Conservation (phyloP, 2,888 invertebrate genomes). For the Drosophila macrospina region DNA sequence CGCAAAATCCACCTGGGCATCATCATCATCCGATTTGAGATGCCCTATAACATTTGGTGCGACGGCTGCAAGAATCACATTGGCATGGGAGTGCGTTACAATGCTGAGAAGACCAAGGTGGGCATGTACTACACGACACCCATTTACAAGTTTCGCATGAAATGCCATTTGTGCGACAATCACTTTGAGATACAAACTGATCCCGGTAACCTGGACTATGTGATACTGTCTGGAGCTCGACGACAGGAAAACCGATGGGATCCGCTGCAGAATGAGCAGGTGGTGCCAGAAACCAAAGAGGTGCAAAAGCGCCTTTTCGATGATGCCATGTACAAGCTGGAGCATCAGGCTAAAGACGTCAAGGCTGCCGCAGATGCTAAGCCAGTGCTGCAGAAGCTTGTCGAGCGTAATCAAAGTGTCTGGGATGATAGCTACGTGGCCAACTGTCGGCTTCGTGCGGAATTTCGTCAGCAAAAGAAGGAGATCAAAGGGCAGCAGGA, state of each 20-base stretch:
- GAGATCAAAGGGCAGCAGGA: slow-evolving; percentile 90
- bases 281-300: slow-evolving; percentile 96
- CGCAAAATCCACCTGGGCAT: slow-evolving; percentile 98
- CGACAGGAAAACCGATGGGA: slow-evolving; percentile 99
- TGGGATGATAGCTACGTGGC: slow-evolving; percentile 97
- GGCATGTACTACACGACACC: slow-evolving; percentile 99
- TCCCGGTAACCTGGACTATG: slow-evolving; percentile 98
- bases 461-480: slow-evolving; percentile 91
- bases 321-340: slow-evolving; percentile 99
- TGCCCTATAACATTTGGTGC: slow-evolving; percentile 99
- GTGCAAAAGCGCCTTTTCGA: slow-evolving; percentile 94
- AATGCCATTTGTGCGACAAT: slow-evolving; percentile 98
- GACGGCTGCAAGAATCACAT: slow-evolving; percentile 99
- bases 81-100: slow-evolving; percentile 99
- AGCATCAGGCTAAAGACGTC: slow-evolving; percentile 94
- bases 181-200: slow-evolving; percentile 99
- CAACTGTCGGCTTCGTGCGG: slow-evolving; percentile 93
- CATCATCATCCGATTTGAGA: slow-evolving; percentile 93
- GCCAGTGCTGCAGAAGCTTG: slow-evolving; percentile 91
- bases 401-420: slow-evolving; percentile 91
- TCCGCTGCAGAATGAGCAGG: slow-evolving; percentile 97
- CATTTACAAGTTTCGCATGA: slow-evolving; percentile 99
- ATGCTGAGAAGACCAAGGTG: slow-evolving; percentile 95
- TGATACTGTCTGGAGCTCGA: slow-evolving; percentile 96
- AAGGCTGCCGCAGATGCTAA: slow-evolving; percentile 89